Evolutionary conservation across 23 tunicate genomes (phyloP).

Genomic region (Botrylloides violaceus): DNA sequence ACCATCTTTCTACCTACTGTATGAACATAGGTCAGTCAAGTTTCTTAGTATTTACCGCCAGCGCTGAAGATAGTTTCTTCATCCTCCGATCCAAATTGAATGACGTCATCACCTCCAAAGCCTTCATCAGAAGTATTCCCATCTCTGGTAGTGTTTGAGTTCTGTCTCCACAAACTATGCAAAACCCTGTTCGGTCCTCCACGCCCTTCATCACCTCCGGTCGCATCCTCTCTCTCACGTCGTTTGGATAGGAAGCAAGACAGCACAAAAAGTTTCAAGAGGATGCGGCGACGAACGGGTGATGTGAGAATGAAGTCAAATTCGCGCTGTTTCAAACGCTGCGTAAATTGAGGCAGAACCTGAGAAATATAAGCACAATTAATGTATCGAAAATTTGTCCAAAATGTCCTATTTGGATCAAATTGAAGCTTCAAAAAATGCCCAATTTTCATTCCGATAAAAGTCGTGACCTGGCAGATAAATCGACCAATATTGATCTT

Average conservation of each 20-base stretch:
- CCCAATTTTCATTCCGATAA: no score
- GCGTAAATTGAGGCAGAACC: conserved; percentile 74
- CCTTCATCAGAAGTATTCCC: conserved; percentile 50
- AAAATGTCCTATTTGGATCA: no score
- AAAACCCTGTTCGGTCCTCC: conserved; percentile 21
- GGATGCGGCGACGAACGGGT: conserved; percentile 48
- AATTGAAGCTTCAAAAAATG: no score
- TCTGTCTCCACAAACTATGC: conserved; percentile 45
- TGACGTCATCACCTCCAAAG: conserved; percentile 46
- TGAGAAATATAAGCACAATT: no score
- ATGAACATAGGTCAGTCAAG: no score
- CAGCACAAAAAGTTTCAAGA: conserved; percentile 74
- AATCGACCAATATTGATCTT: no score
- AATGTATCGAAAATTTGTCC: no score
- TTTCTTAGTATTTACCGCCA: no score
- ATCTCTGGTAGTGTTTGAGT: background rate
- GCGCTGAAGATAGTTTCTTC: no score
- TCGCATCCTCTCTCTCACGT: conserved; percentile 6
- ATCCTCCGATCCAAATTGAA: conserved; percentile 22
- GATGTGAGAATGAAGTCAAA: conserved; percentile 62
- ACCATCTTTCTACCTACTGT: no score
- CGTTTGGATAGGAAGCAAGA: conserved; percentile 59
- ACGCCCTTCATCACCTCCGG: conserved; percentile 20
- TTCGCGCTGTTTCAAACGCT: conserved; percentile 67
- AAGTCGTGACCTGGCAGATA: no score